Evolutionary conservation across 2,113 vertebrate genomes (phyloP), one percentile per base, ranked within the genome.

Genomic region (Notarius quadriscutis): DNA sequence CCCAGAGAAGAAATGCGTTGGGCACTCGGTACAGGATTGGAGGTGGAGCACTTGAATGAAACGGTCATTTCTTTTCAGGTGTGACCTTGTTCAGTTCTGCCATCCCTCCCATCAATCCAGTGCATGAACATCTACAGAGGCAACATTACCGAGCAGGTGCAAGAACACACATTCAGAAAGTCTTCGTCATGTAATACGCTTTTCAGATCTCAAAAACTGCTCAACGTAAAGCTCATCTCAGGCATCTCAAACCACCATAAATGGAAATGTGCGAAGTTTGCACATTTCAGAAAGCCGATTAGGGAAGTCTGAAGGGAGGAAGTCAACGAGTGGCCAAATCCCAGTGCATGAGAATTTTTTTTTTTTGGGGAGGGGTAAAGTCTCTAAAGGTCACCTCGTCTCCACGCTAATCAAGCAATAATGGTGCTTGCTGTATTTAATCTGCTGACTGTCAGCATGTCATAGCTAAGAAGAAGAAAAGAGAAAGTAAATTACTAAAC

Each of bases 41-140:
- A 62, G 58, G 18, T 11, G 9, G 55, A 57, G 18, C 57, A 58
- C 57, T 58, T 58, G 18, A 62, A 62, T 7, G 18, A 20, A 58
- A 17, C 14, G 1, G 60, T 7, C 60, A 62, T 62, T 22, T 62
- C 60, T 62, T 6, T 22, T 18, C 22, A 6, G 18, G 18, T 22
- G 25, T 5, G 55, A 77, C 55, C 78, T 12, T 81, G 84, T 81
- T 75, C n/a, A 63, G 34, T 62, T 57, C n/a, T 74, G 86, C 80
- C 41, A 41, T 4, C 41, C 34, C 34, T 2, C 41, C 41, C 2
- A 4, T 71, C 14, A 71, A 34, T 69, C 65, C 14, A 6, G 2
- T 34, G 1, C 5, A 34, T 17, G 30, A 34, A 74, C 9, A 50
- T 11, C 22, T 25, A 22, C 41, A 48, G 7, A 72, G 34, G 12